Percentiles rank a stretch among this genome's conserved stretches.
Conservation (phyloP, 2,797 vertebrate genomes). For the Bovichtus variegatus region DNA sequence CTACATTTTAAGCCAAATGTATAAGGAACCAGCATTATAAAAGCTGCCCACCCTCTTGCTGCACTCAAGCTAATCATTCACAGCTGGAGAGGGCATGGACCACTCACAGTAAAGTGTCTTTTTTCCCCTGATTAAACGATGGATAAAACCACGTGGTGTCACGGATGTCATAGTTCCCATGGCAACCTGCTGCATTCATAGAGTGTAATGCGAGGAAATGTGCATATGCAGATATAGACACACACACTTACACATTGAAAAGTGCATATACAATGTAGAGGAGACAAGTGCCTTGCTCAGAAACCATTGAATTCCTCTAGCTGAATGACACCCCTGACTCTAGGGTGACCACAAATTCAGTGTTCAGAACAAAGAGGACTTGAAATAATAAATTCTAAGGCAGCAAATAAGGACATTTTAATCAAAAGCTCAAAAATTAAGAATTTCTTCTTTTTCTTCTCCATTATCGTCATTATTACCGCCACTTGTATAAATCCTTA, state of each 20-base stretch:
- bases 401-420: background rate
- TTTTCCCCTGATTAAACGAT: constrained; percentile 35
- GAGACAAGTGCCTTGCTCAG: constrained; percentile 32
- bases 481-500: background rate
- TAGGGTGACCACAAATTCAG: background rate
- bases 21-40: constrained; percentile 22
- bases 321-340: background rate
- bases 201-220: constrained; percentile 47
- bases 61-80: constrained; percentile 53
- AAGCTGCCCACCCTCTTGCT: constrained; percentile 34
- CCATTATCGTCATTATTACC: background rate
- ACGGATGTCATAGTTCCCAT: constrained; percentile 81
- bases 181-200: constrained; percentile 72
- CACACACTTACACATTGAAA: constrained; percentile 18
- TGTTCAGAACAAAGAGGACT: background rate
- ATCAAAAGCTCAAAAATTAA: background rate
- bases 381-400: constrained; percentile 2
- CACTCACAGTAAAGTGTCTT: constrained; percentile 45
- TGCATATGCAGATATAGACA: constrained; percentile 23
- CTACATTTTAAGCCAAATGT: constrained; percentile 3
- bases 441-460: background rate
- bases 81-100: constrained; percentile 48
- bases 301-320: background rate
- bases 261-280: constrained; percentile 24
- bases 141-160: constrained; percentile 53